Base-by-base conservation (phyloP, 2,113 vertebrate species). In the Tachycineta bicolor region DNA sequence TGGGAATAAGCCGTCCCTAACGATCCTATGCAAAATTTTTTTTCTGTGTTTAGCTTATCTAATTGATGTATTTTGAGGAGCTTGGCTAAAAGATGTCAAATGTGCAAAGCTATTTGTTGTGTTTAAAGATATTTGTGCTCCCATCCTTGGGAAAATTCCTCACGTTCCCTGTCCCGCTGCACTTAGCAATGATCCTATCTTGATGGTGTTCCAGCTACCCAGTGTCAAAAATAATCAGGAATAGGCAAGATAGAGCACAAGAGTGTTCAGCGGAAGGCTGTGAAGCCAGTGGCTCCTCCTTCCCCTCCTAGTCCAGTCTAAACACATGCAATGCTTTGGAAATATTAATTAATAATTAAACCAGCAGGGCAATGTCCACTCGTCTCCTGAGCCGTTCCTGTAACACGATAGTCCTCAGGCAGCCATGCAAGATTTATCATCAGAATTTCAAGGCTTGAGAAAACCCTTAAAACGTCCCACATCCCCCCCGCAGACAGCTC, bases 81-180 rank as follows among this genome's bases (percentile, higher is more conserved):
- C n/a, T 28, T 92, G 44, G 63, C 73, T 92, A 55, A 65, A 93
- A 91, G 37, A 94, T 95, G 91, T 85, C 87, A 75, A 37, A 94
- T 74, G 46, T 81, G 34, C 78, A 90, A 94, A 91, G 62, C 31
- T 97, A 93, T 97, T 96, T 96, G 77, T 96, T 95, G n/a, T 96
- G 83, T 89, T 96, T 91, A 74, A 78, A 89, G 93, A 94, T 81
- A 83, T 58, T 96, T 95, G 52, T 58, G 71, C 84, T 97, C 86
- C 46, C 88, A 83, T 94, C 91, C 95, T 96, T 96, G 94, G 95
- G 89, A 94, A 97, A 97, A 94, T 97, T 97, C 95, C 81, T 95
- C 89, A 86, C 68, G 90, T 96, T 95, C 94, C 47, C 92, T 83
- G 71, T 94, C 75, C 55, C 79, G 85, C 60, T 94, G 89, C 76